phyloP scores from a whole-genome alignment of 2,797 vertebrate genomes.

The Rhodeus uyekii region DNA sequence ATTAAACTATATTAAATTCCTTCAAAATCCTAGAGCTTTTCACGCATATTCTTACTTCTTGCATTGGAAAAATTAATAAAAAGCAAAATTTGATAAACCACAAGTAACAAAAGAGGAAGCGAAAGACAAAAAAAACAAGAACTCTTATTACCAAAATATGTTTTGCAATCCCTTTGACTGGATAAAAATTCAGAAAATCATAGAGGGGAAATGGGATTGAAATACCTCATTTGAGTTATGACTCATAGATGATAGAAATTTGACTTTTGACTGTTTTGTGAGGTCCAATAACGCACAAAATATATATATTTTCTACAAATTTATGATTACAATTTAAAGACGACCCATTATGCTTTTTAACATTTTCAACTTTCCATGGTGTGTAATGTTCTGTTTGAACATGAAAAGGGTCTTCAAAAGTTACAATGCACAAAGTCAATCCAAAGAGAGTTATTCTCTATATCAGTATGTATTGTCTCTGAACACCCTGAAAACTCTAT shows the following conservation, averaged over 20 bases:
- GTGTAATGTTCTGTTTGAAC: background rate
- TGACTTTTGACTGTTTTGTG: background rate
- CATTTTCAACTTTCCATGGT: background rate
- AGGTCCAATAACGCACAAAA: background rate
- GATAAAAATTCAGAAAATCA: background rate
- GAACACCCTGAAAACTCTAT: background rate
- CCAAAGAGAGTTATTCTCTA: background rate
- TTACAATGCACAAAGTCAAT: background rate
- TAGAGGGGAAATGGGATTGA: background rate
- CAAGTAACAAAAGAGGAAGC: constrained; percentile 22
- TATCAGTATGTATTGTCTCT: background rate
- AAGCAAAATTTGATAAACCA: constrained; percentile 5
- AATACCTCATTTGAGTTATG: background rate
- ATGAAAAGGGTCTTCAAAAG: background rate
- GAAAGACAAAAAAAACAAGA: background rate
- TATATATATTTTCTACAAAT: background rate
- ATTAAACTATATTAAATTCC: background rate
- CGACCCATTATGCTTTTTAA: background rate
- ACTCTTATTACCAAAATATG: background rate
- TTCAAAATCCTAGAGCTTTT: background rate
- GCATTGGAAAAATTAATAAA: constrained; percentile 8
- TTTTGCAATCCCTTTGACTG: background rate
- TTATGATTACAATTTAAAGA: background rate
- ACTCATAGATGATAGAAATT: background rate
- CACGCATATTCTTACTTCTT: background rate